Conservation (phyloP, 64 coral and sea anemone genomes). For the Orbicella faveolata region DNA sequence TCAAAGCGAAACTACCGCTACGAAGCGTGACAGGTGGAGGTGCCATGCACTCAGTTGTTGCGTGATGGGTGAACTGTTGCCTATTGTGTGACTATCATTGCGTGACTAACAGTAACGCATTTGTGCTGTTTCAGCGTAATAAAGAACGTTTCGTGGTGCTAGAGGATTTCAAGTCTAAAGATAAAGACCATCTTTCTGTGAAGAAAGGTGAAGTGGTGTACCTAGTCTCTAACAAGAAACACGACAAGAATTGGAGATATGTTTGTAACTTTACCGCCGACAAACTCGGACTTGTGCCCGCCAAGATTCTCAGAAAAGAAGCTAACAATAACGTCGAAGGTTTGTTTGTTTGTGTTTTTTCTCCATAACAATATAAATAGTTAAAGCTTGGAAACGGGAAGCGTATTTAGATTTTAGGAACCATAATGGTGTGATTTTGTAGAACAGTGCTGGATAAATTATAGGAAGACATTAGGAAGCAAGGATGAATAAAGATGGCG, state of each 20-base stretch:
- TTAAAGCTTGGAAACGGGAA: no score
- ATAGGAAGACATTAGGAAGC: no score
- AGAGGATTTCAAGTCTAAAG: slow-evolving; percentile 96
- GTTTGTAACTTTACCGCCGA: slow-evolving; percentile 85
- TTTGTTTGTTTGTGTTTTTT: neutral
- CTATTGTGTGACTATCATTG: neutral
- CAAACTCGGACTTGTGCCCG: slow-evolving; percentile 89
- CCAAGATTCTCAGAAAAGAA: slow-evolving; percentile 84
- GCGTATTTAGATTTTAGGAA: no score
- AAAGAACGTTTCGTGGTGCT: slow-evolving; percentile 83
- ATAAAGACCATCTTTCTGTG: slow-evolving; percentile 89
- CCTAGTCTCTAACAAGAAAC: slow-evolving; percentile 94
- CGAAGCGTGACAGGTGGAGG: no score
- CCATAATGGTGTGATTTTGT: no score
- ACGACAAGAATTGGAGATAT: slow-evolving; percentile 98
- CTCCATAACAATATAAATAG: no score
- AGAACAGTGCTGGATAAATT: no score
- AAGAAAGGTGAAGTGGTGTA: slow-evolving; percentile 93
- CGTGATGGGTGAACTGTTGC: neutral
- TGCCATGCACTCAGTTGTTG: no score
- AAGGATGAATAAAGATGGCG: no score
- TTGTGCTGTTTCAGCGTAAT: slow-evolving; percentile 56
- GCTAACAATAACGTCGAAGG: slow-evolving; percentile 83
- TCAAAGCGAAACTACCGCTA: no score
- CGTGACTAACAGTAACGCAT: neutral